Evolutionary conservation across 2,113 vertebrate genomes (phyloP).

Genomic region (Rhea pennata): DNA sequence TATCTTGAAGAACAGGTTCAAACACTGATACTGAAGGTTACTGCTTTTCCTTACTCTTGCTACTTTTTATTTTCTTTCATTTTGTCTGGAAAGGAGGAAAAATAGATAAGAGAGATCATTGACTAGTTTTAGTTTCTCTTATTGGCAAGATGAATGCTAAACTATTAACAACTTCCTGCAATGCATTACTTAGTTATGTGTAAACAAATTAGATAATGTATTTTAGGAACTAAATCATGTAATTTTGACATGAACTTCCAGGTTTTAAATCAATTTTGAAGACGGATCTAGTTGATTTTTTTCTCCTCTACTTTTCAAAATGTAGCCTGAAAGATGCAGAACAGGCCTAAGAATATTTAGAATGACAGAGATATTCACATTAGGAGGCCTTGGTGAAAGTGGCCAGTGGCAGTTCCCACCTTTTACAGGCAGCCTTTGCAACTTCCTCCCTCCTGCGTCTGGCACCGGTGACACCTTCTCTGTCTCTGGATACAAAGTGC

Average conservation of each 20-base stretch:
- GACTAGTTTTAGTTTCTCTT: neutral
- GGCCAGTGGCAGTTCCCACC: neutral
- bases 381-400: neutral
- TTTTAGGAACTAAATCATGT: neutral
- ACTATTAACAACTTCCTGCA: neutral
- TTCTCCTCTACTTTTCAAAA: neutral
- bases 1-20: neutral
- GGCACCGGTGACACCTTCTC: neutral
- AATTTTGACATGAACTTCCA: neutral
- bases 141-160: neutral
- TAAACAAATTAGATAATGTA: neutral
- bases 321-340: neutral
- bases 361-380: neutral
- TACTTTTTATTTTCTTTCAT: neutral
- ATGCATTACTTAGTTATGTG: neutral
- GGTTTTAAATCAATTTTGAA: neutral
- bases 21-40: neutral
- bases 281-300: neutral
- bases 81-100: neutral
- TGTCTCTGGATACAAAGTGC: neutral
- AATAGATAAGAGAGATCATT: neutral
- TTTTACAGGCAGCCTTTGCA: neutral
- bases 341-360: neutral
- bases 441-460: neutral
- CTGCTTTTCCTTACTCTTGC: neutral